Base-by-base conservation (phyloP, 2,113 vertebrate genomes). In the Callorhinus ursinus region DNA sequence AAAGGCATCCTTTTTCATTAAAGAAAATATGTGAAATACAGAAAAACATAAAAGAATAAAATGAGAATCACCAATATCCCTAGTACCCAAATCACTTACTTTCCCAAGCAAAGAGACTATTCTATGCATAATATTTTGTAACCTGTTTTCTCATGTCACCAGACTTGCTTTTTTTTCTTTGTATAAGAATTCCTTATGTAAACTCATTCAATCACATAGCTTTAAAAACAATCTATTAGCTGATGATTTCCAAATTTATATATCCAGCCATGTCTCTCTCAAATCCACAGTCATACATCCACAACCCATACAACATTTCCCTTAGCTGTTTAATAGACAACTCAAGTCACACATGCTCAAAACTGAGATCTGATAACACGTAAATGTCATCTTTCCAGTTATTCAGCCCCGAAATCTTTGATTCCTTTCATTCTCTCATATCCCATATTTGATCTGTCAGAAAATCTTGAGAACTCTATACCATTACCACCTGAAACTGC, bases 11-110 rank as follows among this genome's bases (percentile, higher is more conserved):
- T 79, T 74, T 95, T 93, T 95, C 36, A 87, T 80, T 97, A 72
- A 83, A 72, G n/a, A 90, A 95, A 87, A 74, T 67, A 9, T 84
- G 36, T 16, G 21, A 81, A 88, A 90, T 93, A 83, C 76, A 21
- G 33, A 31, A 92, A 96, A 92, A 31, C 33, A 89, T 67, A 84
- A 93, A 95, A 90, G 11, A 81, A 59, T 85, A 94, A 85, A 81
- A 93, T 86, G 49, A 76, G n/a, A 88, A 77, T 89, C 51, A 91
- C 46, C 59, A 93, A 91, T 79, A 95, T 91, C 85, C 28, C 28
- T 76, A 72, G 33, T 83, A 93, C 14, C 0, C 42, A 90, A 26
- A 92, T 77, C 15, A 92, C 8, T 72, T 85, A 88, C 18, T 89
- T 72, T 57, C 82, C 21, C 21, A 96, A 46, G 31, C 81, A 77